Evolutionary conservation across 2,888 invertebrate species (phyloP), one percentile per base, ranked within the genome.

Genomic region (Philhelius pedissequus): DNA sequence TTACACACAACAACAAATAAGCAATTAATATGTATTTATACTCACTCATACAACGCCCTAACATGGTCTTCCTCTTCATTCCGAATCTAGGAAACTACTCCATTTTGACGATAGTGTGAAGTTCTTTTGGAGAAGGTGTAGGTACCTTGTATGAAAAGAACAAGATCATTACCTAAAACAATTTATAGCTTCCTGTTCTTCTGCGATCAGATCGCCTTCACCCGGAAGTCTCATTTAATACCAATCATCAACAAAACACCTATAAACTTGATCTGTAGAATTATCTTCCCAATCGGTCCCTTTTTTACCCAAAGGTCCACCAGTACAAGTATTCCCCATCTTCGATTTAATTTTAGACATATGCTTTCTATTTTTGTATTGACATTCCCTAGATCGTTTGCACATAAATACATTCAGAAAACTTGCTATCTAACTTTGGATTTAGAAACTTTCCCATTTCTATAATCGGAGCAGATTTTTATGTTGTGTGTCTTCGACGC

Each of bases 291-390:
- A 64, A 54, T 45, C 27, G 45, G n/a, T n/a, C n/a, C 15, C 43
- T 35, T 43, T 35, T 43, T 60, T 48, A 9, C 18, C 15, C 58
- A 77, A 82, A 82, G 81, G 81, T 82, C n/a, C n/a, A n/a, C n/a
- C n/a, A n/a, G n/a, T n/a, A n/a, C n/a, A n/a, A n/a, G n/a, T n/a
- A n/a, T n/a, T 74, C 74, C 43, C 52, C 9, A 66, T 64, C 4
- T 32, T 7, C 1, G 20, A n/a, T n/a, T 38, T 77, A 76, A 48
- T 32, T 70, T 70, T 62, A 62, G n/a, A 70, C 7, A 13, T n/a
- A n/a, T 64, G 58, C 64, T 64, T 64, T 80, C 80, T 75, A 81
- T 76, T 76, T 64, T 64, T 27, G 48, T 64, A 64, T 22, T 76
- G 69, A 58, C 62, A 66, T 77, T 66, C 71, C 66, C 50, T 64